Percentiles rank a stretch among this genome's conserved stretches.
Evolutionary conservation across 1,140 invertebrate genomes (phyloP).

Genomic region (Microvelia longipes): DNA sequence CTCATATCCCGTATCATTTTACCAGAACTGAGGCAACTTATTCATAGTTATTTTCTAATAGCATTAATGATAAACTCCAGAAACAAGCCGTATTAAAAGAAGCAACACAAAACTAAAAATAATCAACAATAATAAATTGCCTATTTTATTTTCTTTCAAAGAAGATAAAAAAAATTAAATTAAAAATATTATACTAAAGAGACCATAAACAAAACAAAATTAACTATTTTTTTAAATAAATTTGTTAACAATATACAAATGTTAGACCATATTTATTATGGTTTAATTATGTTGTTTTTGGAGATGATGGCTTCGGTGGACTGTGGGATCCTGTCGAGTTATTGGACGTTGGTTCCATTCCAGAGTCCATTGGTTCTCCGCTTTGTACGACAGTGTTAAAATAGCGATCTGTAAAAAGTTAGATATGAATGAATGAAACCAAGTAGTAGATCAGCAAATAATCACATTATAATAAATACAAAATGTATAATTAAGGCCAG

Average conservation of each 20-base stretch:
- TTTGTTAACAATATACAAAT: not conserved
- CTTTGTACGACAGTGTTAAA: slow-evolving; percentile 26
- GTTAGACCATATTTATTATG: not conserved
- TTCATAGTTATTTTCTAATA: no score
- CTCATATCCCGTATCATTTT: no score
- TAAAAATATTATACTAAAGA: no score
- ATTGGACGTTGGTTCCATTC: slow-evolving; percentile 20
- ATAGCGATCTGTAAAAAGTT: slow-evolving; percentile 23
- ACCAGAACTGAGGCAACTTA: no score
- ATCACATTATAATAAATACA: not conserved
- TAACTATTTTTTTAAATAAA: no score
- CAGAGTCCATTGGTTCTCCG: slow-evolving; percentile 24
- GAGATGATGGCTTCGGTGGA: slow-evolving; percentile 15
- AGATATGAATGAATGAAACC: not conserved
- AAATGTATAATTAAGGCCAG: not conserved
- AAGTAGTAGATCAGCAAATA: not conserved
- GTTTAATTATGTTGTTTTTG: slow-evolving; percentile 9
- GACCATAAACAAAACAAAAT: no score
- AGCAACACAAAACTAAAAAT: no score
- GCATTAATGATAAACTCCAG: no score
- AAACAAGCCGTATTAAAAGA: no score
- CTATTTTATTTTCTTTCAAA: no score
- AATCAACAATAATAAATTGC: no score
- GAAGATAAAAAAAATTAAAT: no score
- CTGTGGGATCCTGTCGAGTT: slow-evolving; percentile 21